Conservation (phyloP, 2,888 invertebrate genomes). For the Parasteatoda lunata region DNA sequence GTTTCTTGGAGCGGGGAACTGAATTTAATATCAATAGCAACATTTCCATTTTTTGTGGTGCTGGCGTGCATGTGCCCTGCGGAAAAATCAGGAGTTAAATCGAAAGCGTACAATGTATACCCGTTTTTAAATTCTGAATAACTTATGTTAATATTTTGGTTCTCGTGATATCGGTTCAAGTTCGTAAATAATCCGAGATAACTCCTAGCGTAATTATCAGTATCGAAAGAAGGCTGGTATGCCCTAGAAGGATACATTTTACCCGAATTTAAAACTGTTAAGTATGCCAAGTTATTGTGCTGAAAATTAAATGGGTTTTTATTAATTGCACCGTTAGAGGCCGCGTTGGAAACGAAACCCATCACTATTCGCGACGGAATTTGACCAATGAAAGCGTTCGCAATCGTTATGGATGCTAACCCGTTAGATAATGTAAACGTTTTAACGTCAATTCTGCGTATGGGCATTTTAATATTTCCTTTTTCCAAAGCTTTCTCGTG, state of each 20-base stretch:
- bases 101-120: conserved; percentile 7
- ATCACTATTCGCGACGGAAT: conserved; percentile 19
- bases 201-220: conserved; percentile 1
- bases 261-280: neutral
- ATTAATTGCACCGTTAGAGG: conserved; percentile 19
- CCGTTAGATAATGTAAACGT: conserved; percentile 17
- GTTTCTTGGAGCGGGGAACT: neutral
- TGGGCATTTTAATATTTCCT: conserved; percentile 23
- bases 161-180: conserved; percentile 30
- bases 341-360: conserved; percentile 24
- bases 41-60: neutral
- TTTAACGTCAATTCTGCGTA: conserved; percentile 26
- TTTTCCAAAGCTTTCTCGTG: conserved; percentile 51
- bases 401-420: conserved; percentile 15
- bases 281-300: conserved; percentile 23
- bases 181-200: conserved; percentile 34
- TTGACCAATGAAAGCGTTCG: conserved; percentile 31
- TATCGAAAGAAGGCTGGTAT: conserved; percentile 5
- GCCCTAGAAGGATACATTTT: conserved; percentile 30
- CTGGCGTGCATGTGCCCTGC: neutral
- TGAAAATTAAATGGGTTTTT: conserved; percentile 45
- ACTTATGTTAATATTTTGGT: conserved; percentile 15
- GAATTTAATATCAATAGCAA: conserved; percentile 29
- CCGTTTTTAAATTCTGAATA: conserved; percentile 9
- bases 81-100: conserved; percentile 20